Evolutionary conservation across 2,888 invertebrate genomes (phyloP), one percentile per base, ranked within the genome.

Genomic region (Macrostomum cliftonense): DNA sequence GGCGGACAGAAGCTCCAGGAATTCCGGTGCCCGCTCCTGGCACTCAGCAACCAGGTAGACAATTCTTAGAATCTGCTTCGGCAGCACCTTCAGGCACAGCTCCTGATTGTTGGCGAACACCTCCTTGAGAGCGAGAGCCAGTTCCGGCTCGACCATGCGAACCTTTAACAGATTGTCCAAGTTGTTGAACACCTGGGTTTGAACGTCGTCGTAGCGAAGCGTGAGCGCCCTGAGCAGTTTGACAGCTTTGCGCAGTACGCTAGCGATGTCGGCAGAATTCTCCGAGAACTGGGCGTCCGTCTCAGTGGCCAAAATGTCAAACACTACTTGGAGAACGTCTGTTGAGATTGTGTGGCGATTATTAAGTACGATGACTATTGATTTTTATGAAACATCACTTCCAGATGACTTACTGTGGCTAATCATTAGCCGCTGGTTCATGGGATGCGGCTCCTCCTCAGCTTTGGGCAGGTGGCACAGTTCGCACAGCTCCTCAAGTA

Each of bases 1-100:
- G 39, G 53, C 56, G 39, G 55, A 57, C 45, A 59, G 53, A 9
- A 60, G 53, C 48, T 59, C 58, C 11, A 59, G 53, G 48, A 60
- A 60, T 47, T 59, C 59, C 7, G 59, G 59, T 0, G 60, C 59
- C 28, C 56, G 54, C 46, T 59, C 56, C 45, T 59, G 57, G 42
- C 60, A 52, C 16, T 45, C 48, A 2, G 61, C 56, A 12, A 56
- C 55, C 44, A 61, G 53, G 42, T 55, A 52, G 1, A 62, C 59
- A 28, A 63, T 57, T 28, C 45, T 49, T 49, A 60, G 58, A 43
- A 59, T 59, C 53, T 59, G 60, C 42, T 53, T 53, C 4, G 59
- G 59, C 4, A 56, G 53, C 44, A 59, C 54, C 38, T 51, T 49
- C 17, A 49, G 21, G 38, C 54, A 54, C 14, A 53, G 37, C 19